Conservation (phyloP, 2,113 vertebrate species). For the Mobula hypostoma region DNA sequence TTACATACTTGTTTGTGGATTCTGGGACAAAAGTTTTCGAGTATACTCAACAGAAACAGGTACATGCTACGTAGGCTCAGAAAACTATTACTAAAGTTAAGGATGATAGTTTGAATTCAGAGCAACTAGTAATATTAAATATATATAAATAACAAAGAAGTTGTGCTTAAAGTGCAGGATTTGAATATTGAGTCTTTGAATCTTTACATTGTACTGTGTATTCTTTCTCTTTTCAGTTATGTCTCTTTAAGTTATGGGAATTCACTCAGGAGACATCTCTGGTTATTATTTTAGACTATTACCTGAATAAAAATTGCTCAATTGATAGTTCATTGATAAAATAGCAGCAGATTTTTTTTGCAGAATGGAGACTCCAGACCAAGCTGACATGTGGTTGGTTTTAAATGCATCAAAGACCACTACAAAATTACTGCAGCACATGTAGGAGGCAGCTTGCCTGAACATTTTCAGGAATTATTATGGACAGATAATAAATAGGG, state of each 20-base stretch:
- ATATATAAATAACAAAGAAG: not conserved
- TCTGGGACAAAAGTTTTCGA: constrained; percentile 98
- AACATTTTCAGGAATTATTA: no score
- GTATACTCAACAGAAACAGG: constrained; percentile 98
- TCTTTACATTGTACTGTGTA: not conserved
- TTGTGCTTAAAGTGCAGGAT: not conserved
- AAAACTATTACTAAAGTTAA: constrained; percentile 10
- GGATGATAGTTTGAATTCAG: not conserved
- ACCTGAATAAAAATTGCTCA: not conserved
- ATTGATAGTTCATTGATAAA: not conserved
- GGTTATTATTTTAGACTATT: no score
- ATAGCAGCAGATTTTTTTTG: not conserved
- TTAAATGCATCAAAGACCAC: no score
- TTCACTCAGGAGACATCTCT: not conserved
- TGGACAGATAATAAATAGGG: no score
- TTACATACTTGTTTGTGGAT: constrained; percentile 94
- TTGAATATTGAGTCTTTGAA: not conserved
- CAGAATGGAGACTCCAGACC: not conserved
- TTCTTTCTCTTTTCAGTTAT: not conserved
- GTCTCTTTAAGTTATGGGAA: not conserved
- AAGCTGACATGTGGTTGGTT: no score
- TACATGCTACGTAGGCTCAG: constrained; percentile 45
- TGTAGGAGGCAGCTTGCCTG: no score
- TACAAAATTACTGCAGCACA: no score
- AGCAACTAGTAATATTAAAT: not conserved